Evolutionary conservation across 2,113 vertebrate genomes (phyloP).

Genomic region (Sapajus apella): DNA sequence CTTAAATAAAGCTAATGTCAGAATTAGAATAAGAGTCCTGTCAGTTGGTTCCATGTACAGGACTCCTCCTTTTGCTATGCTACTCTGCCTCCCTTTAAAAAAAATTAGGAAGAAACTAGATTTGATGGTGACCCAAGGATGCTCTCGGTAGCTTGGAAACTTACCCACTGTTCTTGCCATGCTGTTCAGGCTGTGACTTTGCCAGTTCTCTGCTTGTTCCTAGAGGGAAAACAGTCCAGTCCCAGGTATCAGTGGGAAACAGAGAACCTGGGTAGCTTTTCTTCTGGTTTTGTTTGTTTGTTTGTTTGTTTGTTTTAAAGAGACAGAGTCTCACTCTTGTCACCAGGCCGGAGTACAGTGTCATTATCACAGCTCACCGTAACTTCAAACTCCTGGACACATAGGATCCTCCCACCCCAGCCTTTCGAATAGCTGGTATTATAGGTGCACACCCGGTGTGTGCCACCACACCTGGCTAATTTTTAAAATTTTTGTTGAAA

Average conservation of each 20-base stretch:
- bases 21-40: neutral
- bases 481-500: too few relatives aligned
- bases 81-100: neutral
- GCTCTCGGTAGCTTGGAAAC: neutral
- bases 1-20: constrained; percentile 39
- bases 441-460: too few relatives aligned
- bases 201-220: neutral
- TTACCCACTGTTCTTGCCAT: neutral
- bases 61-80: neutral
- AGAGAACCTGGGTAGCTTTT: neutral
- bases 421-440: too few relatives aligned
- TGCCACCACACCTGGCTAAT: too few relatives aligned
- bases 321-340: too few relatives aligned
- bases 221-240: neutral
- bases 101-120: neutral
- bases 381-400: too few relatives aligned
- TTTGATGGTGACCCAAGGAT: neutral
- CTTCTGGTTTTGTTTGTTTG: too few relatives aligned
- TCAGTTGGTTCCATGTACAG: neutral
- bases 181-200: neutral
- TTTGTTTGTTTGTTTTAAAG: too few relatives aligned
- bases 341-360: too few relatives aligned
- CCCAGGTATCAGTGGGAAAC: neutral
- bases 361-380: too few relatives aligned
- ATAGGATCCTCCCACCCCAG: too few relatives aligned